A percentile compares a stretch with the other conserved stretches of the same genome.
Evolutionary conservation across 2,113 vertebrate species (phyloP).

Genomic region (Syrrhaptes paradoxus): DNA sequence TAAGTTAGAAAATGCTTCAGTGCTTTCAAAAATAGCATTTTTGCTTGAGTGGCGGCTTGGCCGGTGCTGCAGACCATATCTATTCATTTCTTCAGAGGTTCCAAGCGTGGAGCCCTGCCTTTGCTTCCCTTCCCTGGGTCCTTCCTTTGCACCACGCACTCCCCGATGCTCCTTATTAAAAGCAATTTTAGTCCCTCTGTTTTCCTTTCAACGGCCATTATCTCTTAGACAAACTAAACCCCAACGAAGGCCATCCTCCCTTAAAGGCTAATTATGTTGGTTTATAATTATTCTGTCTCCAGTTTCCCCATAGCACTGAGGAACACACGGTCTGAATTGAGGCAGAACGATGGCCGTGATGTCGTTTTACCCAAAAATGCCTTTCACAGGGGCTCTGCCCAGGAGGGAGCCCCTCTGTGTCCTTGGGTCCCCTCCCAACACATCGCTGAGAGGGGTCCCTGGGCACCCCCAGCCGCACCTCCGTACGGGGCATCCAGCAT

Average conservation of each 20-base stretch:
- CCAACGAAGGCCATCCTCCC: background rate
- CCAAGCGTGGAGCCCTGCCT: background rate
- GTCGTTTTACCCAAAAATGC: rapidly evolving
- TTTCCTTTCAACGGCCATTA: background rate
- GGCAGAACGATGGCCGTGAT: rapidly evolving
- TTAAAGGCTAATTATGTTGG: background rate
- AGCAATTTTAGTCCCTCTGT: background rate
- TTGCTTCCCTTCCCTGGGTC: too few relatives aligned
- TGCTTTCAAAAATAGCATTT: slow-evolving; percentile 39
- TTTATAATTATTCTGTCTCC: background rate
- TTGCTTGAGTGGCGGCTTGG: background rate
- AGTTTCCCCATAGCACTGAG: background rate
- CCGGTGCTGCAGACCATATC: rapidly evolving
- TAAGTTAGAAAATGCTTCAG: slow-evolving; percentile 20
- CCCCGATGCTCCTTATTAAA: background rate
- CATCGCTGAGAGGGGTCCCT: background rate
- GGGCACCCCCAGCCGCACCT: background rate
- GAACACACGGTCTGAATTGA: rapidly evolving
- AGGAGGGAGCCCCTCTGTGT: rapidly evolving
- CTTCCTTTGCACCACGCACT: rapidly evolving
- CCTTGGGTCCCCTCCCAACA: background rate
- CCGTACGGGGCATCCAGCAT: background rate
- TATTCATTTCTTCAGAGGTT: background rate
- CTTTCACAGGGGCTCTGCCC: background rate
- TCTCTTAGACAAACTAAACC: background rate